Evolutionary conservation across 2,113 vertebrate genomes (phyloP).

Genomic region (Malaclemys terrapin): DNA sequence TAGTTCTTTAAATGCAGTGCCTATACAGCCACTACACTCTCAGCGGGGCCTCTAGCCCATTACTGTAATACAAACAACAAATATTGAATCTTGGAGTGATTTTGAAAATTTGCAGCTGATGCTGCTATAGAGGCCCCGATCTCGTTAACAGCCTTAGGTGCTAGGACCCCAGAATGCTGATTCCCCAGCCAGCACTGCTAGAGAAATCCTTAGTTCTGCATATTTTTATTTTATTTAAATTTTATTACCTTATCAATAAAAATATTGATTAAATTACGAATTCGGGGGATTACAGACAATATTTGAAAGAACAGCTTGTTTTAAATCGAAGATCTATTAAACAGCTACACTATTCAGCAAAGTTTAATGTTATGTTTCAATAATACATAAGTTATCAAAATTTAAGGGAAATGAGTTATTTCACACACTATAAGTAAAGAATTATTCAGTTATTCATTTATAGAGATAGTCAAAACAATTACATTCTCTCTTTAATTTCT

Average conservation of each 20-base stretch:
- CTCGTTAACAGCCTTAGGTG: slow-evolving; percentile 5
- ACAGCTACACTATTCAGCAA: not conserved
- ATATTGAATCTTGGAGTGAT: not conserved
- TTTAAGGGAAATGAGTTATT: not conserved
- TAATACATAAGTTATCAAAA: too few species aligned
- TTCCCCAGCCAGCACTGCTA: not conserved
- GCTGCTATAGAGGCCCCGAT: not conserved
- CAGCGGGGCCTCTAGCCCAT: not conserved
- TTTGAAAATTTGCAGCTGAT: not conserved
- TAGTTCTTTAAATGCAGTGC: too few species aligned
- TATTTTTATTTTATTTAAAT: not conserved
- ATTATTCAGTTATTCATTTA: not conserved
- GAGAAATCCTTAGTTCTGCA: not conserved
- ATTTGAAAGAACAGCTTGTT: not conserved
- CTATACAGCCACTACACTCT: too few species aligned
- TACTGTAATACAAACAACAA: not conserved
- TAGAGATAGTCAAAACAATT: not conserved
- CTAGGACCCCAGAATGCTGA: not conserved
- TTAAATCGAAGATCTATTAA: not conserved
- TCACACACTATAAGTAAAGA: not conserved
- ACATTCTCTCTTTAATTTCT: too few species aligned
- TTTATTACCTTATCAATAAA: not conserved
- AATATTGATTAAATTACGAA: not conserved
- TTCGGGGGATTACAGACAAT: not conserved
- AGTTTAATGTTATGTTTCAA: not conserved